phyloP scores from a whole-genome alignment of 2,113 vertebrate genomes.

The Datnioides undecimradiatus region DNA sequence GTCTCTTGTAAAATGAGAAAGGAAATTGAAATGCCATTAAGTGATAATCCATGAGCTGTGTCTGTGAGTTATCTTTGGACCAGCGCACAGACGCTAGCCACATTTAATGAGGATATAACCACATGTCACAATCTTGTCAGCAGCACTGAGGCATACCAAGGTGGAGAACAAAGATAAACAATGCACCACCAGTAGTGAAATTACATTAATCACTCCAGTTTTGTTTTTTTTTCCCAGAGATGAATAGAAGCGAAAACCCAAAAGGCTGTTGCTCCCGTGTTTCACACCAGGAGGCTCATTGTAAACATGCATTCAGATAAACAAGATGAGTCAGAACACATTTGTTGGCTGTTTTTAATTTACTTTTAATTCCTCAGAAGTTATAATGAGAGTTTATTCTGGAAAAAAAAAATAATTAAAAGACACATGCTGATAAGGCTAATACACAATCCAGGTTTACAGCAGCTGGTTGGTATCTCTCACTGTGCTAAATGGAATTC shows the following conservation, averaged over 20 bases:
- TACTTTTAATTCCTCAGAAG: slow-evolving; percentile 21
- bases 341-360: slow-evolving; percentile 31
- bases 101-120: slow-evolving; percentile 51
- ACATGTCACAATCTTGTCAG: slow-evolving; percentile 36
- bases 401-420: background rate
- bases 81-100: slow-evolving; percentile 3
- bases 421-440: background rate
- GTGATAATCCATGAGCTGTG: slow-evolving; percentile 34
- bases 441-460: background rate
- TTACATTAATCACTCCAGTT: slow-evolving; percentile 34
- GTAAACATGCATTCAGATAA: slow-evolving; percentile 34
- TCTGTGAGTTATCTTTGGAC: slow-evolving; percentile 39
- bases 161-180: slow-evolving; percentile 54
- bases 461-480: slow-evolving; percentile 2
- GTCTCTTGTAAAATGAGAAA: slow-evolving; percentile 36
- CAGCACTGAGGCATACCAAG: slow-evolving; percentile 22
- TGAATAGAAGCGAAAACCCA: slow-evolving; percentile 14
- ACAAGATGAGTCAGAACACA: slow-evolving; percentile 10
- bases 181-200: slow-evolving; percentile 19
- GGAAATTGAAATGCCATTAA: slow-evolving; percentile 44
- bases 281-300: slow-evolving; percentile 29
- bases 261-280: slow-evolving; percentile 2
- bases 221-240: slow-evolving; percentile 28
- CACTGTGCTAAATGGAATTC: background rate
- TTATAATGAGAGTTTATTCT: background rate